These are phyloP conservation scores for Chironomus riparius DNA, from an alignment of 2,888 invertebrate genomes.

Conservation along the genomic window DNA sequence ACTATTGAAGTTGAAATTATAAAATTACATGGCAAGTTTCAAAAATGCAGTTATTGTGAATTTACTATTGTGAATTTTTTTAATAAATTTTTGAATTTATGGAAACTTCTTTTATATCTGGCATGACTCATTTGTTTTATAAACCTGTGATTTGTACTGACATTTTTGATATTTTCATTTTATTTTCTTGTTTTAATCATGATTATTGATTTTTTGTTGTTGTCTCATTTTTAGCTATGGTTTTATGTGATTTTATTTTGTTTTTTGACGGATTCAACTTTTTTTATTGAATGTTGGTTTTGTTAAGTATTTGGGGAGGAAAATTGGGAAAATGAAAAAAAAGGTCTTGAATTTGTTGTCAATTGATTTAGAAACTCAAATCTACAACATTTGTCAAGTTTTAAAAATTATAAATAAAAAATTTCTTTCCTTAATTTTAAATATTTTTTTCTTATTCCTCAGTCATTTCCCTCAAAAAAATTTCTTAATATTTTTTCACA, in stretches of 20 bases:
- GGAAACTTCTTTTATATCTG: neutral
- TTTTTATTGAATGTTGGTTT: neutral
- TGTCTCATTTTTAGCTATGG: neutral
- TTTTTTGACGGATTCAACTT: neutral
- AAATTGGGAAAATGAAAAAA: neutral
- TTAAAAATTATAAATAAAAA: too few relatives aligned
- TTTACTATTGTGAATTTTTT: neutral
- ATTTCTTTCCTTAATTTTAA: too few relatives aligned
- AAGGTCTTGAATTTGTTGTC: too few relatives aligned
- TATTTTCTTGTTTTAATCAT: neutral
- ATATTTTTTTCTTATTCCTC: neutral
- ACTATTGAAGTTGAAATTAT: neutral
- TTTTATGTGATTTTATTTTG: neutral
- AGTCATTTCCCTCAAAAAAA: slow-evolving; percentile 13
- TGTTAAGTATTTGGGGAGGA: neutral
- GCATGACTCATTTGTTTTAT: neutral
- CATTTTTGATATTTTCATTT: neutral
- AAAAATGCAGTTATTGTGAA: slow-evolving; percentile 14
- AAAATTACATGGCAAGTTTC: slow-evolving; percentile 23
- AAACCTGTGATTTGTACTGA: slow-evolving; percentile 17
- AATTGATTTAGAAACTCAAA: too few relatives aligned
- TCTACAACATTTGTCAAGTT: too few relatives aligned
- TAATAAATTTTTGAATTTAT: neutral
- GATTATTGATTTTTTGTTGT: neutral
- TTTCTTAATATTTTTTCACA: slow-evolving; percentile 11